Evolutionary conservation across 1,140 invertebrate species (phyloP).

Genomic region (Rhopalosiphum padi): DNA sequence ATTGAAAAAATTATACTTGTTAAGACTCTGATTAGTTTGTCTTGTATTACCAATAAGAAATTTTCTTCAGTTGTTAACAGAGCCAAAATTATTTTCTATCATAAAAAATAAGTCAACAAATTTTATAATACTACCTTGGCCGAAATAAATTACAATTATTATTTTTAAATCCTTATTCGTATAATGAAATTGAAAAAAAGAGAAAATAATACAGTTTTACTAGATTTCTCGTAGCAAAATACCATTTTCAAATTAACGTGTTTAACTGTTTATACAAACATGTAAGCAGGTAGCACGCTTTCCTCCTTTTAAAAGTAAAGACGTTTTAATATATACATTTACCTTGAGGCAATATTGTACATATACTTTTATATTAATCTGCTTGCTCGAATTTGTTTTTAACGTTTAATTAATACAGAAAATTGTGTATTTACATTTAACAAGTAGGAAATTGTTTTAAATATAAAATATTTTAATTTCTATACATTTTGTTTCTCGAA

Average conservation of each 20-base stretch:
- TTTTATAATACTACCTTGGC: too few species aligned
- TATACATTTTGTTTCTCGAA: not conserved
- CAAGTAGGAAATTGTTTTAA: not conserved
- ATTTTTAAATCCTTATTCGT: not conserved
- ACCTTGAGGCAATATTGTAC: not conserved
- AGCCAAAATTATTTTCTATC: too few species aligned
- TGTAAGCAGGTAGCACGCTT: not conserved
- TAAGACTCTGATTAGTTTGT: too few species aligned
- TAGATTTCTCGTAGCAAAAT: not conserved
- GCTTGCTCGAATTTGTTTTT: not conserved
- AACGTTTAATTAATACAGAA: not conserved
- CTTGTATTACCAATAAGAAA: too few species aligned
- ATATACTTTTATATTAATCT: not conserved
- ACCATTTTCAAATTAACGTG: constrained; percentile 1
- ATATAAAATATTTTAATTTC: not conserved
- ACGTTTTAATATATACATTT: not conserved
- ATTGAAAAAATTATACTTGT: too few species aligned
- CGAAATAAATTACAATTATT: too few species aligned
- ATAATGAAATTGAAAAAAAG: constrained; percentile 4
- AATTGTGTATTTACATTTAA: not conserved
- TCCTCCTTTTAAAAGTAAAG: not conserved
- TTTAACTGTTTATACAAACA: not conserved
- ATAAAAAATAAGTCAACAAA: too few species aligned
- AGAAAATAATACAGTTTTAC: not conserved
- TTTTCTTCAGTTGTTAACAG: too few species aligned